These are phyloP conservation scores for Esperia sulphurella DNA, from an alignment of 2,888 invertebrate species.

Conservation along the genomic window DNA sequence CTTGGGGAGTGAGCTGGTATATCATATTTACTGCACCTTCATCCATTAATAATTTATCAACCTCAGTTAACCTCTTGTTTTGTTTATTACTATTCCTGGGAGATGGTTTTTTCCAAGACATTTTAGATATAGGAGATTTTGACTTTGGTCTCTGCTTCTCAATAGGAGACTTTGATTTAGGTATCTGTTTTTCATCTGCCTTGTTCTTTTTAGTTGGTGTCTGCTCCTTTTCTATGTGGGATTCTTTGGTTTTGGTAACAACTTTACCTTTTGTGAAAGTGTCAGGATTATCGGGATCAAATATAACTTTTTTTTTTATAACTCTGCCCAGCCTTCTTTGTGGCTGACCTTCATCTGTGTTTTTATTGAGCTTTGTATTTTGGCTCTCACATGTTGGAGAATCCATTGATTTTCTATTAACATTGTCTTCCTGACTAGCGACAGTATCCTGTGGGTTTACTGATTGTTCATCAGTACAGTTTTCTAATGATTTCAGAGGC, in stretches of 20 bases:
- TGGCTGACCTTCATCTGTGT: slow-evolving; percentile 49
- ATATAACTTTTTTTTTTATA: slow-evolving; percentile 86
- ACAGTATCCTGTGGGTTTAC: slow-evolving; percentile 25
- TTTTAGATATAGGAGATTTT: slow-evolving; percentile 56
- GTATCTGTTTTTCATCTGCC: slow-evolving; percentile 34
- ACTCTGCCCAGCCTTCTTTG: slow-evolving; percentile 72
- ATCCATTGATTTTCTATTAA: slow-evolving; percentile 33
- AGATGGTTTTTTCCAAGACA: slow-evolving; percentile 67
- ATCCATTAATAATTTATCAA: slow-evolving; percentile 88
- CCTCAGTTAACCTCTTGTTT: slow-evolving; percentile 82
- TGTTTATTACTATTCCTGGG: slow-evolving; percentile 64
- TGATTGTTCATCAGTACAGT: slow-evolving; percentile 23
- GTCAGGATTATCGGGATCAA: slow-evolving; percentile 83
- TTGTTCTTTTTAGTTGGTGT: slow-evolving; percentile 45
- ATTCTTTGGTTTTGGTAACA: slow-evolving; percentile 43
- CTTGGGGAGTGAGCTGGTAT: slow-evolving; percentile 84
- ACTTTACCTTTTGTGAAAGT: slow-evolving; percentile 67
- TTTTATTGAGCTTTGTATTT: slow-evolving; percentile 32
- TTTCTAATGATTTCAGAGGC: slow-evolving; percentile 23
- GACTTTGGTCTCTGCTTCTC: slow-evolving; percentile 38
- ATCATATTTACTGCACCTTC: slow-evolving; percentile 93
- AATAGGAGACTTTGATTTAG: slow-evolving; percentile 57
- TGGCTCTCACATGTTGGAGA: slow-evolving; percentile 38
- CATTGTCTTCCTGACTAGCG: slow-evolving; percentile 28
- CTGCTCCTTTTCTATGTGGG: slow-evolving; percentile 37